Evolutionary conservation across 1,140 invertebrate genomes (phyloP), one percentile per base, ranked within the genome.

Genomic region (Hypothenemus hampei): DNA sequence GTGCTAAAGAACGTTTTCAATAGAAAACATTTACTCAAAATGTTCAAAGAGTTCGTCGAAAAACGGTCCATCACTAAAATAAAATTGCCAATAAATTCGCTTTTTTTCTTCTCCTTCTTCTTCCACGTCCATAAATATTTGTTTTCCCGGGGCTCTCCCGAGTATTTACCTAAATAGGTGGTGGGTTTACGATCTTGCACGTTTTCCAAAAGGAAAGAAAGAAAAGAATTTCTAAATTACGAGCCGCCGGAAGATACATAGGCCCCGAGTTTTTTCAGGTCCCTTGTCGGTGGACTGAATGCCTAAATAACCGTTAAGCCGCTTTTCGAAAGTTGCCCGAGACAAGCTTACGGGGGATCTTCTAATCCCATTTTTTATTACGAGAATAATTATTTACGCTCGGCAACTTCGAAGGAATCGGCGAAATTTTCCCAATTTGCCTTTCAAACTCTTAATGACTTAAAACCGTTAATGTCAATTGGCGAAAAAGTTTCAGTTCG

Each of bases 261-360:
- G 46, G 11, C 21, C 23, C 11, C 36, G 19, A 16, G 33, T 51
- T 51, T 43, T 51, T 51, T 43, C 37, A 15, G 21, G 37, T 51
- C 49, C 49, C 49, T 51, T 40, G 37, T 40, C 49, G 50, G 29
- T 16, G 50, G 19, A 21, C 40, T 53, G 50, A 53, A 53, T 53
- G 50, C 50, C 41, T 53, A 53, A 53, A 53, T 53, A 53, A 53
- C 50, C 39, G 50, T 53, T 53, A 53, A 53, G 40, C 41, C 22
- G 50, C 50, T 44, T 53, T 44, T 53, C 26, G 40, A 53, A 53
- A 53, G 26, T 53, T 44, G 50, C 50, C 50, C 50, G 36, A 20
- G 48, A 51, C 48, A 51, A 36, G 36, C 33, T 40, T 41, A 41
- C 36, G 21, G 13, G 37, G 48, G 48, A 41, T 51, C 16, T 40